phyloP scores from a whole-genome alignment of 30 jellyfish, hydroid and myxozoan species.

The Pelagia noctiluca region DNA sequence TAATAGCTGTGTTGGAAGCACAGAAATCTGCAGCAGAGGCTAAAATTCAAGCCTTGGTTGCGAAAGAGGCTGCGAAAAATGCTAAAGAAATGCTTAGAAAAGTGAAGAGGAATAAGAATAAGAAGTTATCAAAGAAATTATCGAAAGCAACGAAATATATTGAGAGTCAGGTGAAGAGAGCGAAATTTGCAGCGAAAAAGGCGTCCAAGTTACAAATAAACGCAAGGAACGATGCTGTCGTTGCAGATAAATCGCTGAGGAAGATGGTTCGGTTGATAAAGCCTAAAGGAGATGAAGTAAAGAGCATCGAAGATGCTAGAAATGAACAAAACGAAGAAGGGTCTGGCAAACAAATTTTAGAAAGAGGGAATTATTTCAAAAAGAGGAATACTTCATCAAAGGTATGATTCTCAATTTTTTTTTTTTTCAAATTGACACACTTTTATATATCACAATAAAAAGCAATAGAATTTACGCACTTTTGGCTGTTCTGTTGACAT shows the following conservation, averaged over 20 bases:
- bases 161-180: constrained; percentile 47
- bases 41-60: constrained; percentile 74
- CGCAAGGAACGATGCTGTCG: constrained; percentile 58
- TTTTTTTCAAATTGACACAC: too few species aligned
- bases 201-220: constrained; percentile 52
- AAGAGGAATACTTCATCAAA: neutral
- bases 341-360: neutral
- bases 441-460: too few species aligned
- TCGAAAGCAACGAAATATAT: constrained; percentile 60
- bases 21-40: constrained; percentile 95
- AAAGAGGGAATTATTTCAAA: neutral
- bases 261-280: constrained; percentile 43
- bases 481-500: too few species aligned
- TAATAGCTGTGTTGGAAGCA: constrained; percentile 88
- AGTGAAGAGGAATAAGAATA: constrained; percentile 24
- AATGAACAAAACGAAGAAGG: neutral
- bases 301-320: constrained; percentile 6
- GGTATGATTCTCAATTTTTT: too few species aligned
- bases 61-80: constrained; percentile 74
- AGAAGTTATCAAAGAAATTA: constrained; percentile 15
- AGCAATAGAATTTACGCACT: too few species aligned
- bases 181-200: constrained; percentile 75
- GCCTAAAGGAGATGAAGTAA: neutral
- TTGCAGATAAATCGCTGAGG: constrained; percentile 59
- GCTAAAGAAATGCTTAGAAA: constrained; percentile 40